Percentiles rank a stretch among this genome's conserved stretches.
phyloP scores from a whole-genome alignment of 1,140 invertebrate genomes.

The Trichonephila clavipes region DNA sequence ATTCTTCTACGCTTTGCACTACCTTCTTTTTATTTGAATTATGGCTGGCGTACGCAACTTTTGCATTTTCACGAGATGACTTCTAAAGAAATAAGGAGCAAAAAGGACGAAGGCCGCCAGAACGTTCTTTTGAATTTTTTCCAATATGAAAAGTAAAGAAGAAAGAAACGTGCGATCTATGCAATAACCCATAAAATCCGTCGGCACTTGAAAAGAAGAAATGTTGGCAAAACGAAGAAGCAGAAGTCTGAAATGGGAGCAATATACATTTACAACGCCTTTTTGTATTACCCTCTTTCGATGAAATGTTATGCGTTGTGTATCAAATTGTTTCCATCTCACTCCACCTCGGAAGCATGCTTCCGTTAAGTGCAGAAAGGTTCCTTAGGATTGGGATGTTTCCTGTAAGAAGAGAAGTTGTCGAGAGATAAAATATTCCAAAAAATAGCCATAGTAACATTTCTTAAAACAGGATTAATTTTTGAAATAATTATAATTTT shows the following conservation, averaged over 20 bases:
- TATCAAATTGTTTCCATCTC: not conserved
- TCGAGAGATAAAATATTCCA: too few species aligned
- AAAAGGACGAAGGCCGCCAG: not conserved
- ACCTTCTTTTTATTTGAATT: not conserved
- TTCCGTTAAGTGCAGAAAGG: not conserved
- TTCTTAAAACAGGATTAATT: too few species aligned
- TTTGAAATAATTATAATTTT: too few species aligned
- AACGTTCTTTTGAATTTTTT: not conserved
- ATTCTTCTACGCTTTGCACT: not conserved
- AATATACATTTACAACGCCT: not conserved
- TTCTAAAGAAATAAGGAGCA: not conserved
- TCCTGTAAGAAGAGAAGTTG: too few species aligned
- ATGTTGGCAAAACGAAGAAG: not conserved
- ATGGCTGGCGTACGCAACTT: not conserved
- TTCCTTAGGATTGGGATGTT: too few species aligned
- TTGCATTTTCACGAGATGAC: not conserved
- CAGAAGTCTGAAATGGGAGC: not conserved
- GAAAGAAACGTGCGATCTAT: not conserved
- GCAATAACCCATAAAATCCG: slow-evolving; percentile 14
- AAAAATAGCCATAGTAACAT: too few species aligned
- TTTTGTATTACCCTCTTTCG: not conserved
- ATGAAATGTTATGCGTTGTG: not conserved
- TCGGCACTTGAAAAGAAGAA: not conserved
- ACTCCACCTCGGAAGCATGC: not conserved
- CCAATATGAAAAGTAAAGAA: not conserved